Percentiles rank a stretch among this genome's conserved stretches.
Conservation (phyloP, 2,888 invertebrate species). For the Geophilus truncorum region DNA sequence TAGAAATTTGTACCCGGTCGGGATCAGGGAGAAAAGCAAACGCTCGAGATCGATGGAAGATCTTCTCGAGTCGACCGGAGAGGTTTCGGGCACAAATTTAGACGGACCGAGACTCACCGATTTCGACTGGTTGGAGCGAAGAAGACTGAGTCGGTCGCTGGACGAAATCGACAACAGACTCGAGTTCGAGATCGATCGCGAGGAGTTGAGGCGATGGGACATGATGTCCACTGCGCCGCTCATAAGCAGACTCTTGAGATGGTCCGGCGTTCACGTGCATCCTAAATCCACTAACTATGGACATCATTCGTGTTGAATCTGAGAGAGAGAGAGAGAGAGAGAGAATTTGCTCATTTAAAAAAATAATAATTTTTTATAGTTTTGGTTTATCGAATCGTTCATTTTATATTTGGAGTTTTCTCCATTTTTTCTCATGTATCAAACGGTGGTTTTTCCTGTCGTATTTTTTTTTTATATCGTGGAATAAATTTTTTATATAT, state of each 20-base stretch:
- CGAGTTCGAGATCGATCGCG: slow-evolving; percentile 63
- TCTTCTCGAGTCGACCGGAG: slow-evolving; percentile 49
- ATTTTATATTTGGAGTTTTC: too few species aligned
- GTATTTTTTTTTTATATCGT: neutral
- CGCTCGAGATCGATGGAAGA: slow-evolving; percentile 59
- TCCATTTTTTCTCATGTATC: too few species aligned
- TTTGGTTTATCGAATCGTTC: too few species aligned
- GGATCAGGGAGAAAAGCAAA: slow-evolving; percentile 41
- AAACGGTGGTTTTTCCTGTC: too few species aligned
- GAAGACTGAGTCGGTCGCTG: slow-evolving; percentile 26
- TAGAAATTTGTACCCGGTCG: slow-evolving; percentile 48
- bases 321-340: too few species aligned
- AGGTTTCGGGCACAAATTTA: neutral
- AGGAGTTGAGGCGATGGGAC: slow-evolving; percentile 82
- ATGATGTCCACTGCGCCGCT: slow-evolving; percentile 72
- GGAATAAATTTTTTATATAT: neutral
- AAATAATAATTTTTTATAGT: too few species aligned
- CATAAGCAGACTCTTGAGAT: neutral
- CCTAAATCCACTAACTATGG: neutral
- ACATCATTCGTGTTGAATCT: neutral
- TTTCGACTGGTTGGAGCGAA: neutral
- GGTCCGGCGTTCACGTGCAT: neutral
- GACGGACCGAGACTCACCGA: neutral
- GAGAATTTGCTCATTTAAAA: too few species aligned
- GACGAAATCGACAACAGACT: slow-evolving; percentile 30